Base-by-base conservation (phyloP, 2,888 invertebrate genomes). In the Scaeva pyrastri region DNA sequence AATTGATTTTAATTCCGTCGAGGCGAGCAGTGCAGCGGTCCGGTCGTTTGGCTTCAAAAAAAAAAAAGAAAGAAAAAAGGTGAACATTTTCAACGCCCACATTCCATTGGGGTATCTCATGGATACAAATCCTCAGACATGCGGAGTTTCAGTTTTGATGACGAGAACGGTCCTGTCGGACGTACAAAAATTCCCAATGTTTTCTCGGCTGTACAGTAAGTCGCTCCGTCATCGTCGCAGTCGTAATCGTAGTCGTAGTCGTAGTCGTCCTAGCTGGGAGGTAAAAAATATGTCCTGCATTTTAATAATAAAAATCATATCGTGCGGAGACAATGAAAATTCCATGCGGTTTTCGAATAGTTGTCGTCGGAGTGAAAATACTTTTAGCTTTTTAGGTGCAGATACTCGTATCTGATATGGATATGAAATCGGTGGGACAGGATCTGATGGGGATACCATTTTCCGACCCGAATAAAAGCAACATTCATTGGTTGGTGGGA, bases 221-320 rank as follows among this genome's bases (percentile, higher is more conserved):
- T n/a, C n/a, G n/a, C n/a, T n/a, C n/a, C n/a, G n/a, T n/a, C n/a
- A n/a, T n/a, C n/a, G n/a, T 31, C 8, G 31, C 8, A 3, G 31
- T 8, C 16, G 8, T 45, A 19, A 31, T 39, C 39, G 52, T 43
- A n/a, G n/a, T 31, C 8, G 31, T 31, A 3, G 31, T 8, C 16
- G 8, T 45, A 19, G 31, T 39, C 39, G 52, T 43, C 81, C 50
- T 72, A 58, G 62, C 2, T 45, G 45, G 10, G 16, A 16, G 5
- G 31, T 31, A 26, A 52, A 76, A 85, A 85, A 70, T 85, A 76
- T 86, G 85, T 86, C 68, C 81, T 77, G 81, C 70, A 82, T 86
- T 86, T 86, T 86, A 86, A 82, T 86, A 86, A 86, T 77, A 82
- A 80, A 72, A 76, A 82, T 85, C 85, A 85, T 85, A 85, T 56